These are phyloP conservation scores for Montipora efflorescens DNA, from an alignment of 64 coral and sea anemone species.

Conservation along the genomic window DNA sequence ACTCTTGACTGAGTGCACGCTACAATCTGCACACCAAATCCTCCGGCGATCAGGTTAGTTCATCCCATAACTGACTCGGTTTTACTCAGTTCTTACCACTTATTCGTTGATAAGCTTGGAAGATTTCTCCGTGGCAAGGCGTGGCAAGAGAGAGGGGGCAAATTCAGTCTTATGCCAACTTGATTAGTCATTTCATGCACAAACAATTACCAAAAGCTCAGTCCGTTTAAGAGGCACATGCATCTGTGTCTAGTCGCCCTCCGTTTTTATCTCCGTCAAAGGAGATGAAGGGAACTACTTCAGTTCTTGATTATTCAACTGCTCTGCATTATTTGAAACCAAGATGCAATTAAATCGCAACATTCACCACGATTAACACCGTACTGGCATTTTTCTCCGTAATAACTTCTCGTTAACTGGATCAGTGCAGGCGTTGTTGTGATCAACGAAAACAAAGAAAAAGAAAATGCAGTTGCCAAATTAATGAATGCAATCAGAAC, in stretches of 20 bases:
- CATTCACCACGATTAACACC: too few relatives aligned
- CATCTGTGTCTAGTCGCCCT: not conserved
- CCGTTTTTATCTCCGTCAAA: too few relatives aligned
- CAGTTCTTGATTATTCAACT: too few relatives aligned
- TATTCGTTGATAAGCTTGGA: not conserved
- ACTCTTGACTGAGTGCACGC: not conserved
- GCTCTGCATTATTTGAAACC: too few relatives aligned
- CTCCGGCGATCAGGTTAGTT: not conserved
- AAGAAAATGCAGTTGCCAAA: not conserved
- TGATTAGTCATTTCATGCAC: too few relatives aligned
- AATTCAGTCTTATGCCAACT: not conserved
- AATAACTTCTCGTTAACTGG: too few relatives aligned
- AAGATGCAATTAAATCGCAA: too few relatives aligned
- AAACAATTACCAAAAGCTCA: too few relatives aligned
- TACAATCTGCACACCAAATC: not conserved
- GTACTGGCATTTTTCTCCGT: too few relatives aligned
- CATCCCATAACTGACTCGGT: not conserved
- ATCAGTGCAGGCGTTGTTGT: too few relatives aligned
- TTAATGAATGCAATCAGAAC: not conserved
- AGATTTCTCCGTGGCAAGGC: not conserved
- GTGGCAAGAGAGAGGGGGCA: not conserved
- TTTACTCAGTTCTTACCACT: not conserved
- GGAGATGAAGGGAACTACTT: too few relatives aligned
- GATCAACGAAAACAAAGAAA: not conserved
- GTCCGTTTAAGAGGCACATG: not conserved